Conservation (phyloP, 64 coral and sea anemone species). For the Pocillopora damicornis region DNA sequence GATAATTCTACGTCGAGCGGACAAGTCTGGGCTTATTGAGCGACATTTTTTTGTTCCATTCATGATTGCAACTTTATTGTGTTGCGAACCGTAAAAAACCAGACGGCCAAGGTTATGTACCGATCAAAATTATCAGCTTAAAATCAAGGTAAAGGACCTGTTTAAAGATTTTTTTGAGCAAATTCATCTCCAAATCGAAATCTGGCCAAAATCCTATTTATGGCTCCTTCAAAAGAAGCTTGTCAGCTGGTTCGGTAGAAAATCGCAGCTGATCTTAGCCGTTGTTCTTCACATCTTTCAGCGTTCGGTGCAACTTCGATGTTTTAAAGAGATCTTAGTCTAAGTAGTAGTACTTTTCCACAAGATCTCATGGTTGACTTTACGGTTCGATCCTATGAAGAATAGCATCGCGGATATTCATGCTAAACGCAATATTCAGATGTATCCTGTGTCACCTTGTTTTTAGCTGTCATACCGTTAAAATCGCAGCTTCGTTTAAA, state of each 20-base stretch:
- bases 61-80: slow-evolving; percentile 5
- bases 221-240: background rate
- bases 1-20: background rate
- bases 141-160: background rate
- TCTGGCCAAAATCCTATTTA: background rate
- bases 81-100: background rate
- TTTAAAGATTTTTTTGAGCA: background rate
- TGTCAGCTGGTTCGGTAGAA: slow-evolving; percentile 11
- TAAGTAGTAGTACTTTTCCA: background rate
- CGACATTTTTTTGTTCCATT: slow-evolving; percentile 24
- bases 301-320: background rate
- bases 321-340: background rate
- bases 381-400: background rate
- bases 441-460: background rate
- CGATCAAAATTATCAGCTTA: background rate
- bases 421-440: slow-evolving; percentile 26
- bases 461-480: slow-evolving; percentile 10
- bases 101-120: background rate
- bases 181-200: background rate
- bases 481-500: background rate
- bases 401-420: slow-evolving; percentile 15
- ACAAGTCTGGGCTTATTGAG: slow-evolving; percentile 20
- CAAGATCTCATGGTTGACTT: background rate
- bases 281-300: background rate
- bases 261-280: background rate